phyloP scores from a whole-genome alignment of 2,113 vertebrate species.

The Archilochus colubris region DNA sequence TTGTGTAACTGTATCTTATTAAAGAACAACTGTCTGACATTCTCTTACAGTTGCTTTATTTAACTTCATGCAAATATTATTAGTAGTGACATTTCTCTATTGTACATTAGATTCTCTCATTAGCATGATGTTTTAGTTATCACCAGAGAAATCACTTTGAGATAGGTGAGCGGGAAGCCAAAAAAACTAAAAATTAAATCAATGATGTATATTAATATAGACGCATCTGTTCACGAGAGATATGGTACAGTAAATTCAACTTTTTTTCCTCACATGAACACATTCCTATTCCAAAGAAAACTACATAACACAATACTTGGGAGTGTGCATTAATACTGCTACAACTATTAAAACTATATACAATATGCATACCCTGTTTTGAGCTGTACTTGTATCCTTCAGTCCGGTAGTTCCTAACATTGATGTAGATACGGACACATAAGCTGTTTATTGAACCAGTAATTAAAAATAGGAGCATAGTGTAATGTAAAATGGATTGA shows the following conservation, averaged over 20 bases:
- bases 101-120: slow-evolving; percentile 83
- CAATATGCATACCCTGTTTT: not conserved
- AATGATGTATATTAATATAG: slow-evolving; percentile 75
- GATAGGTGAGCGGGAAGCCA: slow-evolving; percentile 77
- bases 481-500: slow-evolving; percentile 6
- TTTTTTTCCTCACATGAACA: slow-evolving; percentile 63
- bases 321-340: slow-evolving; percentile 5
- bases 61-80: slow-evolving; percentile 84
- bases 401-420: slow-evolving; percentile 30
- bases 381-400: slow-evolving; percentile 25
- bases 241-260: slow-evolving; percentile 69
- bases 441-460: slow-evolving; percentile 53
- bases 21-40: slow-evolving; percentile 83
- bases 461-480: slow-evolving; percentile 54
- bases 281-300: slow-evolving; percentile 55
- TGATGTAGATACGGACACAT: slow-evolving; percentile 6
- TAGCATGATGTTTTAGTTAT: slow-evolving; percentile 83
- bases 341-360: slow-evolving; percentile 26
- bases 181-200: slow-evolving; percentile 81
- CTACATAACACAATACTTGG: slow-evolving; percentile 34
- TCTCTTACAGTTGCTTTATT: slow-evolving; percentile 83
- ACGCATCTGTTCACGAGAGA: slow-evolving; percentile 71
- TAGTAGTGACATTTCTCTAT: slow-evolving; percentile 85
- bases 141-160: slow-evolving; percentile 81
- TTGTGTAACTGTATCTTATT: slow-evolving; percentile 83